phyloP scores from a whole-genome alignment of 2,797 vertebrate genomes.

The Kryptolebias ocellatus region DNA sequence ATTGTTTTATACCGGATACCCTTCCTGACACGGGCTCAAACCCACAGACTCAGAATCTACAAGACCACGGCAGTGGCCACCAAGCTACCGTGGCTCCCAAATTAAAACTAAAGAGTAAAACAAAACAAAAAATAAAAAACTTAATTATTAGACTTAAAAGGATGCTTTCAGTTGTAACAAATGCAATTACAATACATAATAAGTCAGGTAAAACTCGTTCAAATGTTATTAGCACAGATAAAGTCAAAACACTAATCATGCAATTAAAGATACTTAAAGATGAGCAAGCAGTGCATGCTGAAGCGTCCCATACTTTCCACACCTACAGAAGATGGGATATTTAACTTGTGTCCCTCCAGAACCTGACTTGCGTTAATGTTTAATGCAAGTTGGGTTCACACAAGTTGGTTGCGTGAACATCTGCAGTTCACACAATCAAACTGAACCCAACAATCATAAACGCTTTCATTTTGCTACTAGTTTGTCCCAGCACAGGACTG shows the following conservation, averaged over 20 bases:
- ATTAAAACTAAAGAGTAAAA: slow-evolving; percentile 69
- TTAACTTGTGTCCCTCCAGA: slow-evolving; percentile 35
- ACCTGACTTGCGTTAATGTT: slow-evolving; percentile 11
- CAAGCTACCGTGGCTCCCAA: no score
- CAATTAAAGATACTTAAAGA: slow-evolving; percentile 85
- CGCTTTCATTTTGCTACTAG: slow-evolving; percentile 79
- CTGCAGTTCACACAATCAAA: slow-evolving; percentile 33
- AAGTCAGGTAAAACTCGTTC: slow-evolving; percentile 90
- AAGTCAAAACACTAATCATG: slow-evolving; percentile 89
- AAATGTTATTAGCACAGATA: slow-evolving; percentile 85
- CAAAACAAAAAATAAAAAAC: slow-evolving; percentile 39
- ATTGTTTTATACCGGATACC: no score
- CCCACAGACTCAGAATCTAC: no score
- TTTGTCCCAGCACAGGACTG: slow-evolving; percentile 58
- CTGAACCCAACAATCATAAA: slow-evolving; percentile 70
- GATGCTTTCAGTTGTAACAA: slow-evolving; percentile 89
- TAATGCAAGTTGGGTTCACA: no score
- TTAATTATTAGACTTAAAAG: slow-evolving; percentile 73
- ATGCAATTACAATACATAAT: slow-evolving; percentile 86
- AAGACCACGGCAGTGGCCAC: no score
- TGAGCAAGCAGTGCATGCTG: slow-evolving; percentile 86
- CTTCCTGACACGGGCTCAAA: no score
- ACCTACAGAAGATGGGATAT: slow-evolving; percentile 32
- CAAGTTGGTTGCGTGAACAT: slow-evolving; percentile 23
- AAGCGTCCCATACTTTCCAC: slow-evolving; percentile 67